These are phyloP conservation scores for Catocala fraxini DNA, from an alignment of 2,888 invertebrate species.

Conservation along the genomic window DNA sequence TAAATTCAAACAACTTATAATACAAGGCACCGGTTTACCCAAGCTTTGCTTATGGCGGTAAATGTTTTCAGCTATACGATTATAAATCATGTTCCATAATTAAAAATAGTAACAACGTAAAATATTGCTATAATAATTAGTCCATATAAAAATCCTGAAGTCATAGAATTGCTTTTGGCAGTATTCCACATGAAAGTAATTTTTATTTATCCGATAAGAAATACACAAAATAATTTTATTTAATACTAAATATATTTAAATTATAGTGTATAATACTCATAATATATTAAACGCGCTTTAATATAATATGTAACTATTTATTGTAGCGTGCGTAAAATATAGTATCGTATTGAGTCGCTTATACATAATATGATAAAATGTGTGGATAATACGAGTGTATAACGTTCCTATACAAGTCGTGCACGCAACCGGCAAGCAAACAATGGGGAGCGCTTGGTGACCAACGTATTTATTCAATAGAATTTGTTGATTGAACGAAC, in stretches of 20 bases:
- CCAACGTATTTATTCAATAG: constrained; percentile 62
- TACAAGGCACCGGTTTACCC: too few relatives aligned
- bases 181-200: constrained; percentile 17
- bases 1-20: too few relatives aligned
- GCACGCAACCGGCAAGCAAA: constrained; percentile 61
- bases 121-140: constrained; percentile 24
- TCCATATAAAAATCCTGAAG: constrained; percentile 7
- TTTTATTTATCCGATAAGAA: constrained; percentile 9
- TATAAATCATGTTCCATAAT: too few relatives aligned
- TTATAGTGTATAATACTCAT: too few relatives aligned
- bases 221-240: constrained; percentile 13
- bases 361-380: background rate
- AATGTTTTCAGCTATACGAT: too few relatives aligned
- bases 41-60: too few relatives aligned
- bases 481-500: constrained; percentile 63
- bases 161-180: constrained; percentile 23
- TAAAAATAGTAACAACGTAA: too few relatives aligned
- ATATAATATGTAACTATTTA: too few relatives aligned
- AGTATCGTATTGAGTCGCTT: constrained; percentile 3
- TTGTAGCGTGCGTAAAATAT: background rate
- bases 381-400: constrained; percentile 8
- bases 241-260: too few relatives aligned
- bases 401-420: constrained; percentile 33
- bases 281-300: too few relatives aligned
- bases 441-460: constrained; percentile 54